Base-by-base conservation (phyloP, 2,888 invertebrate species). In the Empis livida region DNA sequence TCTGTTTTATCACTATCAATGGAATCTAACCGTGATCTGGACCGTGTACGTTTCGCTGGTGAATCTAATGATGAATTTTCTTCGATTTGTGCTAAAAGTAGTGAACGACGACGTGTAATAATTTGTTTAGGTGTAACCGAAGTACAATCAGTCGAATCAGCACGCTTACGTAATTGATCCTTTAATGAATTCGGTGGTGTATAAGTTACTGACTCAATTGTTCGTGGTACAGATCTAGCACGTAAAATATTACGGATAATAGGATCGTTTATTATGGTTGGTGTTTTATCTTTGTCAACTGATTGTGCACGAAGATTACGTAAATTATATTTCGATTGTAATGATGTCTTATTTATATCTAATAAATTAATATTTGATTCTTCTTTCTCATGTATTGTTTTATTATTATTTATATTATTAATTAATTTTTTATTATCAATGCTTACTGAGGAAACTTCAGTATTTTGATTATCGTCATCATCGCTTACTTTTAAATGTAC, bases 31-130 rank as follows among this genome's bases (percentile, higher is more conserved):
- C 58, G 58, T 16, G 52, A 42, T 38, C 56, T 54, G 5, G 56
- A 57, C 10, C 60, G 55, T 32, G 60, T 61, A 30, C 56, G 50
- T 27, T 48, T 51, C 8, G 61, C 54, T 3, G 61, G 59, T 3
- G 60, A 58, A 48, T 59, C 60, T 15, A 50, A 43, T 6, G 44
- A 47, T 9, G 41, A 15, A 45, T 48, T 50, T 42, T 60, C 60
- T 42, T 55, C 56, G 16, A 59, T 56, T n/a, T 55, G 48, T 27
- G 61, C 61, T 20, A 61, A 48, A 39, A 58, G 43, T 10, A 52
- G 35, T 9, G 57, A 57, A 17, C 53, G 52, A 2, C 58, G 49
- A 35, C 59, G 54, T 11, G 55, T 54, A 3, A 57, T 35, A 14
- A 57, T 46, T 49, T 54, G 55, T 13, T 44, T 52, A 6, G 53